phyloP scores from a whole-genome alignment of 2,113 vertebrate genomes.

The Paramisgurnus dabryanus region DNA sequence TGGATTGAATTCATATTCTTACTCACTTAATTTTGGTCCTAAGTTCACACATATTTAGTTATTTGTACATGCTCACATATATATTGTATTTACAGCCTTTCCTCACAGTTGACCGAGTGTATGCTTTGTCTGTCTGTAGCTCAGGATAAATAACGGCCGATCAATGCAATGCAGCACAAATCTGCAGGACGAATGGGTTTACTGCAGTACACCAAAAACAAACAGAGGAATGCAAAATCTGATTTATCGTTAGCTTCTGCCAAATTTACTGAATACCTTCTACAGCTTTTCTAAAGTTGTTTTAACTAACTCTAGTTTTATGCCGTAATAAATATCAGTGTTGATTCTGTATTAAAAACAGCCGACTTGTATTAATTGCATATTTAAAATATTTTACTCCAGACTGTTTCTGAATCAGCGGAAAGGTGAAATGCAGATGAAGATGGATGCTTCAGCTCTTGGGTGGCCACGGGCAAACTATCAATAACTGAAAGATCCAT shows the following conservation, averaged over 20 bases:
- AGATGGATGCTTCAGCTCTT: conserved; percentile 16
- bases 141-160: conserved; percentile 18
- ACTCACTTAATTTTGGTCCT: background rate
- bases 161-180: conserved; percentile 21
- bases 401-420: background rate
- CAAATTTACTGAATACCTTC: too few species aligned
- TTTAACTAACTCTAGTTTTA: background rate
- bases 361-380: conserved; percentile 2
- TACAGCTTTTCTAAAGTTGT: too few species aligned
- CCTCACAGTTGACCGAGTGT: background rate
- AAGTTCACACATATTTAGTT: background rate
- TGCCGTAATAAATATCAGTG: background rate
- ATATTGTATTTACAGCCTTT: background rate
- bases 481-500: conserved; percentile 38
- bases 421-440: background rate
- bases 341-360: background rate
- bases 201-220: conserved; percentile 5
- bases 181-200: background rate
- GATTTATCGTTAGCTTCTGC: too few species aligned
- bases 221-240: background rate
- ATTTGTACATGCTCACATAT: background rate
- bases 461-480: background rate
- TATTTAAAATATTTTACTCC: conserved; percentile 1
- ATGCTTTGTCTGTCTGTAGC: background rate
- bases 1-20: background rate